Evolutionary conservation across 2,113 vertebrate genomes (phyloP).

Genomic region (Syrmaticus mikado): DNA sequence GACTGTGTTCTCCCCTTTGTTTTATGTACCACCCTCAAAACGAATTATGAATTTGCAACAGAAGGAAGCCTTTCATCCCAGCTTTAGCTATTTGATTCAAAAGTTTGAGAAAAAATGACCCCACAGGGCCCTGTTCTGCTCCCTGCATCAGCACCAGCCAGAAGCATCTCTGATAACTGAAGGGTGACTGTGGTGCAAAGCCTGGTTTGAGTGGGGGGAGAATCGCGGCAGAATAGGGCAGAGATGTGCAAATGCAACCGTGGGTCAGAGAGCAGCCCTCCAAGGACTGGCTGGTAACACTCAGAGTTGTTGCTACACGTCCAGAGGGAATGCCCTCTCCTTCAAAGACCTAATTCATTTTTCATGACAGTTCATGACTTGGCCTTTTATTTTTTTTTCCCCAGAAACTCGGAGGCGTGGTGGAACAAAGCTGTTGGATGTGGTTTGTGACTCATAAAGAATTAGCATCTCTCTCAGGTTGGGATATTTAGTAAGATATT

Average conservation of each 20-base stretch:
- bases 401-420: fast-evolving
- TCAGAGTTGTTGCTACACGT: neutral
- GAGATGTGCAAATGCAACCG: neutral
- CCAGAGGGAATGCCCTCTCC: constrained; percentile 29
- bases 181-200: neutral
- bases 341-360: constrained; percentile 30
- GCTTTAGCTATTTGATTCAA: constrained; percentile 24
- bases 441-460: neutral
- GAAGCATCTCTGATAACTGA: neutral
- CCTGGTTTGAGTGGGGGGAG: neutral
- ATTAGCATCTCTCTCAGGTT: neutral
- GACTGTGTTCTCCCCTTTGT: neutral
- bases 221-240: neutral
- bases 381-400: neutral
- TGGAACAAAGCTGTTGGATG: neutral
- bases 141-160: neutral
- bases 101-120: constrained; percentile 23
- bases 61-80: constrained; percentile 22
- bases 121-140: fast-evolving
- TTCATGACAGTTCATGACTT: constrained; percentile 1
- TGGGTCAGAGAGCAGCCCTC: neutral
- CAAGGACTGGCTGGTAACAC: neutral
- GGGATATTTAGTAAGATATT: neutral
- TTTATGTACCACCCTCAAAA: neutral
- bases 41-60: constrained; percentile 20